Conservation (phyloP, 1,140 invertebrate species). For the Branchinecta lynchi region DNA sequence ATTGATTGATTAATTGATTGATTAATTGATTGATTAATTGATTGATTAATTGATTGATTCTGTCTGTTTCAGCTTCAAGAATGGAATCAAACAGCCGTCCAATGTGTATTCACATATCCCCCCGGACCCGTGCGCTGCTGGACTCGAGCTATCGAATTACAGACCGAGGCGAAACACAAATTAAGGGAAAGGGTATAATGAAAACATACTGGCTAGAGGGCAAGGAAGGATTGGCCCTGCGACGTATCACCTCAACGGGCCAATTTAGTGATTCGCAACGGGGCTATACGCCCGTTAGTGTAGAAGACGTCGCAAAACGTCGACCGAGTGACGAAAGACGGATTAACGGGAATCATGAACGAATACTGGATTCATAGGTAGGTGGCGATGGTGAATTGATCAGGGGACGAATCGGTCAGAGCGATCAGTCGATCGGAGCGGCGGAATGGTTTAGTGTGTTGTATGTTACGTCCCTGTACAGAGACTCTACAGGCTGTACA, state of each 20-base stretch:
- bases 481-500: too few relatives aligned
- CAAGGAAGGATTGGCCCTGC: neutral
- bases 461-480: too few relatives aligned
- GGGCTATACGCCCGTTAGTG: slow-evolving; percentile 66
- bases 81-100: slow-evolving; percentile 87
- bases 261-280: slow-evolving; percentile 38
- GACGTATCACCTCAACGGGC: slow-evolving; percentile 24
- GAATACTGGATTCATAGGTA: too few relatives aligned
- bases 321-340: neutral
- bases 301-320: slow-evolving; percentile 54
- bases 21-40: too few relatives aligned
- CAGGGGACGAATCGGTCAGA: too few relatives aligned
- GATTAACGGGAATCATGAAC: neutral
- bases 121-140: slow-evolving; percentile 62
- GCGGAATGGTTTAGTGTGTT: too few relatives aligned
- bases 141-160: slow-evolving; percentile 55
- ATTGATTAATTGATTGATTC: neutral
- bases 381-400: too few relatives aligned
- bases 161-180: slow-evolving; percentile 63
- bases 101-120: slow-evolving; percentile 87
- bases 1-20: too few relatives aligned
- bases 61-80: slow-evolving; percentile 51
- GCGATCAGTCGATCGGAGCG: too few relatives aligned
- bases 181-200: slow-evolving; percentile 62
- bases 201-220: slow-evolving; percentile 71